Evolutionary conservation across 2,888 invertebrate species (phyloP).

Genomic region (Callinectes sapidus): DNA sequence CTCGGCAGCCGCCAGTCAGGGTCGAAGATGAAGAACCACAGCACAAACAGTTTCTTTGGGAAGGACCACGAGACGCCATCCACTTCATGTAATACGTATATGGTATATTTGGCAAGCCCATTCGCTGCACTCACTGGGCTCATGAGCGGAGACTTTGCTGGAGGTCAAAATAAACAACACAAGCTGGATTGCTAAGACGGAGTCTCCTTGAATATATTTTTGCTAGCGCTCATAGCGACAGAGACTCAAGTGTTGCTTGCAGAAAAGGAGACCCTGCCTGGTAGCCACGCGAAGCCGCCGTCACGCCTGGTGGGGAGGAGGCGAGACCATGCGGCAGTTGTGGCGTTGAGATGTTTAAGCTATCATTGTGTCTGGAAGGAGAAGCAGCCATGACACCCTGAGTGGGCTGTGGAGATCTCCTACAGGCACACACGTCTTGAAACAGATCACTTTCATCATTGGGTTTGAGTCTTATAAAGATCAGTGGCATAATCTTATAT

Average conservation of each 20-base stretch:
- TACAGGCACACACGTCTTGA: neutral
- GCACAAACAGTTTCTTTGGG: neutral
- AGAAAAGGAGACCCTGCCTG: neutral
- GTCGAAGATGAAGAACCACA: conserved; percentile 8
- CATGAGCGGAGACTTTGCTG: neutral
- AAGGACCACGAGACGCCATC: neutral
- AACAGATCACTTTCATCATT: neutral
- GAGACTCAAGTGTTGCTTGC: conserved; percentile 13
- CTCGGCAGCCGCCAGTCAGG: conserved; percentile 13
- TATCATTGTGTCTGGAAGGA: conserved; percentile 17
- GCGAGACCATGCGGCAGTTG: neutral
- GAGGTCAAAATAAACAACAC: conserved; percentile 11
- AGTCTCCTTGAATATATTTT: neutral
- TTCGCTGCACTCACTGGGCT: conserved; percentile 11
- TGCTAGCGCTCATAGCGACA: neutral
- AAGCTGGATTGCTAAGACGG: conserved; percentile 3
- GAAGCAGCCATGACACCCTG: conserved; percentile 7
- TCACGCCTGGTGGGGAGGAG: neutral
- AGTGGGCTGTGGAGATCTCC: neutral
- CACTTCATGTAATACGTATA: conserved; percentile 21
- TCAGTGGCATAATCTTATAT: neutral
- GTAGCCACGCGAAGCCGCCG: neutral
- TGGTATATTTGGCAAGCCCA: neutral
- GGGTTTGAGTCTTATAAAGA: neutral
- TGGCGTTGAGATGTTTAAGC: neutral